These are phyloP conservation scores for Siniperca chuatsi DNA, from an alignment of 2,113 vertebrate genomes.

Conservation along the genomic window DNA sequence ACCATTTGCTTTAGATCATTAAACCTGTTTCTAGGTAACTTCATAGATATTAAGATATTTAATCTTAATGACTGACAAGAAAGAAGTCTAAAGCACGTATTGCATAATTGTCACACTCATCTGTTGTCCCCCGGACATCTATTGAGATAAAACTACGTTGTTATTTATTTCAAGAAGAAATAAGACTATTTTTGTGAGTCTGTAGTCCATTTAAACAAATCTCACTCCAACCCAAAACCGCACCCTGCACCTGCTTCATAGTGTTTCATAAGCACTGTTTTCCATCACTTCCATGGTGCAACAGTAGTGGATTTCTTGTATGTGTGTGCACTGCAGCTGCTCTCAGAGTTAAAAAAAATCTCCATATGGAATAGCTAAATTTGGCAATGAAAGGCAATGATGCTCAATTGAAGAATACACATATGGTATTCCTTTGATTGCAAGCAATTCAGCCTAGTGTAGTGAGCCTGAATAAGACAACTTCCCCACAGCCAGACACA, in stretches of 20 bases:
- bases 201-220: slow-evolving; percentile 1
- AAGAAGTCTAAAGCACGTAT: not conserved
- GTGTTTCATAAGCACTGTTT: slow-evolving; percentile 5
- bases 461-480: slow-evolving; percentile 26
- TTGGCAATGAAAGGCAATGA: slow-evolving; percentile 35
- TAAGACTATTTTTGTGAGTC: not conserved
- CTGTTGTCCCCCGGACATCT: not conserved
- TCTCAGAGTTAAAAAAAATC: slow-evolving; percentile 14
- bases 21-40: not conserved
- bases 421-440: slow-evolving; percentile 61
- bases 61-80: not conserved
- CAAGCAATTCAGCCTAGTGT: slow-evolving; percentile 13
- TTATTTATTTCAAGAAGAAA: not conserved
- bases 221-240: not conserved
- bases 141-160: not conserved
- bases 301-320: slow-evolving; percentile 8
- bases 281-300: not conserved
- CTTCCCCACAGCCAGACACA: slow-evolving; percentile 26
- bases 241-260: slow-evolving; percentile 22
- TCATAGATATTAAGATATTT: not conserved
- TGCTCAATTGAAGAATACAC: slow-evolving; percentile 45
- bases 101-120: not conserved
- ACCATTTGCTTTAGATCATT: not conserved
- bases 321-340: slow-evolving; percentile 47
- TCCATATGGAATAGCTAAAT: slow-evolving; percentile 39